Evolutionary conservation across 2,797 vertebrate species (phyloP), one percentile per base, ranked within the genome.

Genomic region (Nannoperca obscura): DNA sequence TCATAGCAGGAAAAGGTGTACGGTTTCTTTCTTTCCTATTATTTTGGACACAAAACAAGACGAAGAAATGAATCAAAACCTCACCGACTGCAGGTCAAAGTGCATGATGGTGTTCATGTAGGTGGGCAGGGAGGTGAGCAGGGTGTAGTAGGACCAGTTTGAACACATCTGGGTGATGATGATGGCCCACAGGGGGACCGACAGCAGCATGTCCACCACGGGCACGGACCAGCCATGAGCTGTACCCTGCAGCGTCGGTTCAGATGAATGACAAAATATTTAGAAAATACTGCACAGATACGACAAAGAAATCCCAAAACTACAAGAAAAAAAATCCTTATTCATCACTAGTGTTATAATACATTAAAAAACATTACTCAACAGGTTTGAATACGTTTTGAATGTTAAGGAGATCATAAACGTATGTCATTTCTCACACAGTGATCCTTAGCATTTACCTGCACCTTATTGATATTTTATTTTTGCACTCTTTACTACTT

Each of bases 111-210:
- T 89, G 81, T 92, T 85, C 95, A 97, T 95, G 89, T 97, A 97
- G 0, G 84, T 96, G 22, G 97, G 97, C 71, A 97, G 93, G 5
- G 95, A 96, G 27, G 96, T 97, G 81, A 97, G 93, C 80, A 97
- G 91, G 10, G 95, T 95, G 94, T 97, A 97, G 90, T 94, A 97
- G 13, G 95, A 81, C 96, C 96, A 97, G 95, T 97, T 97, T 3
- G 91, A 85, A 77, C 96, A 97, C 95, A 97, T 97, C 93, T 97
- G 96, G 4, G 95, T 81, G 20, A 94, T 0, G 63, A 96, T 95
- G 83, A 97, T 96, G 58, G 96, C 92, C 96, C 97, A 97, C 44
- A 97, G 93, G 11, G 95, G 96, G 17, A 94, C 89, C 0, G 96
- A 97, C 72, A 90, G 82, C 64, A 91, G 1, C 94, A 97, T 97